Conservation (phyloP, 2,113 vertebrate species). For the Galbula dea region DNA sequence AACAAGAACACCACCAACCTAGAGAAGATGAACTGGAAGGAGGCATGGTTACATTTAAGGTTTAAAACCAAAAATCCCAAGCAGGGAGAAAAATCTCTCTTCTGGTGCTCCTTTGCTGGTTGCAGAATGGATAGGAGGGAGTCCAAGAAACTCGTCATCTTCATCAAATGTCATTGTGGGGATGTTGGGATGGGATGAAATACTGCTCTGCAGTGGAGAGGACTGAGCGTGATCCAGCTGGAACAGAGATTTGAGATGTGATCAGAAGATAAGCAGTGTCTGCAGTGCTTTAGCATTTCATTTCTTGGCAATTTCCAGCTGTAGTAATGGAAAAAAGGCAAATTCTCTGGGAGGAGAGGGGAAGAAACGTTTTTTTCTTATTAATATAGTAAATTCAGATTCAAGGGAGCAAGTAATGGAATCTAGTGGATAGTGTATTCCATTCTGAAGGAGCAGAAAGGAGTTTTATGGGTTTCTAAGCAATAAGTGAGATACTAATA, state of each 20-base stretch:
- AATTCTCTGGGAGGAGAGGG: neutral
- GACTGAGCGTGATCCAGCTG: neutral
- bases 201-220: neutral
- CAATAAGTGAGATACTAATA: neutral
- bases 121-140: neutral
- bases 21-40: neutral
- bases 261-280: neutral
- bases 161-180: neutral
- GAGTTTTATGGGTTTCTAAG: neutral
- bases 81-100: neutral
- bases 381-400: neutral
- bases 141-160: neutral
- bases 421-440: neutral
- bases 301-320: constrained; percentile 10
- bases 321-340: constrained; percentile 26
- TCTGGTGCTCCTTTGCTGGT: neutral
- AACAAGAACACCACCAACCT: no score
- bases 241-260: neutral
- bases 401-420: neutral
- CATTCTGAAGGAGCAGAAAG: neutral
- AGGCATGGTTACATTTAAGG: neutral
- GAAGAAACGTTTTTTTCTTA: neutral
- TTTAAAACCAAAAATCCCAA: neutral
- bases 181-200: neutral
- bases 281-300: neutral